Evolutionary conservation across 2,888 invertebrate genomes (phyloP).

Genomic region (Xestia c-nigrum): DNA sequence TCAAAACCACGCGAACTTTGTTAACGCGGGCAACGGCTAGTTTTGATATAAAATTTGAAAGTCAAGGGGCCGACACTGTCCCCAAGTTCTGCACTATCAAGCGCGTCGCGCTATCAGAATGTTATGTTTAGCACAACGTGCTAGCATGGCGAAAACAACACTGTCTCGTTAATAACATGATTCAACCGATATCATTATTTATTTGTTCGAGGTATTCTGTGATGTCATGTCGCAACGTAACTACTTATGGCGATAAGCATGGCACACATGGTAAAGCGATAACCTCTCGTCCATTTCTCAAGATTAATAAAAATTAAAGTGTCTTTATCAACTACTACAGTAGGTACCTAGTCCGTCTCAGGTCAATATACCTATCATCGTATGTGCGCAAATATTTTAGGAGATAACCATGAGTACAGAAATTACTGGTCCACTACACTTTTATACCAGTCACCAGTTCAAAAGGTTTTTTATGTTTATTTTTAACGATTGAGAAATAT

Average conservation of each 20-base stretch:
- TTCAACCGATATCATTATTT: slow-evolving; percentile 68
- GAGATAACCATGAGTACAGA: slow-evolving; percentile 31
- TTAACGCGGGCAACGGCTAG: too few species aligned
- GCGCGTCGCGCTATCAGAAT: slow-evolving; percentile 30
- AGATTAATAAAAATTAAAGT: slow-evolving; percentile 55
- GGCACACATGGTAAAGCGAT: slow-evolving; percentile 69
- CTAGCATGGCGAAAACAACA: slow-evolving; percentile 62
- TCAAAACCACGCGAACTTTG: too few species aligned
- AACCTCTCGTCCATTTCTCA: slow-evolving; percentile 67
- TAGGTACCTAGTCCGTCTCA: slow-evolving; percentile 48
- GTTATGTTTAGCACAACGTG: slow-evolving; percentile 40
- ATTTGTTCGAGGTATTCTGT: slow-evolving; percentile 63
- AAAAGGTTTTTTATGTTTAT: slow-evolving; percentile 33
- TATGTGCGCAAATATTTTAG: slow-evolving; percentile 44
- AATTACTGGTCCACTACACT: slow-evolving; percentile 20
- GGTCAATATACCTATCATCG: slow-evolving; percentile 61
- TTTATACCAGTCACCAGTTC: slow-evolving; percentile 16
- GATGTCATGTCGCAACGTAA: slow-evolving; percentile 66
- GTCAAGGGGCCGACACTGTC: slow-evolving; percentile 32
- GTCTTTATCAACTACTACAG: slow-evolving; percentile 41
- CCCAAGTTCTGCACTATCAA: slow-evolving; percentile 22
- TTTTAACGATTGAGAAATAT: slow-evolving; percentile 15
- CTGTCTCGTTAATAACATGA: slow-evolving; percentile 60
- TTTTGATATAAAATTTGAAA: slow-evolving; percentile 24
- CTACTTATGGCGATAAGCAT: slow-evolving; percentile 72